Evolutionary conservation across 2,888 invertebrate species (phyloP).

Genomic region (Branchipolynoe longqiensis): DNA sequence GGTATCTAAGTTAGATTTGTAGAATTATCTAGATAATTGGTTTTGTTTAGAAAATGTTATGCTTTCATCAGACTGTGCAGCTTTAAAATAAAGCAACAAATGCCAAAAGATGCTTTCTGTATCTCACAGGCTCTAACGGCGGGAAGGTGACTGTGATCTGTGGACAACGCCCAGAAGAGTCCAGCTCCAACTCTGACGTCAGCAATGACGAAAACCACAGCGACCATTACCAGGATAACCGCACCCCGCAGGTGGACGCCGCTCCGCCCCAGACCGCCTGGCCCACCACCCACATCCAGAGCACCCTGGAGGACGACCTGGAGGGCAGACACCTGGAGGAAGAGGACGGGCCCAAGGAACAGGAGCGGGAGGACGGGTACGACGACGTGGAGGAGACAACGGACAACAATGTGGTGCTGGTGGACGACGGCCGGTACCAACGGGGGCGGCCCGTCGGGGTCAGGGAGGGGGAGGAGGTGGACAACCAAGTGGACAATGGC

Average conservation of each 20-base stretch:
- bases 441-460: not conserved
- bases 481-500: not conserved
- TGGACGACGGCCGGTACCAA: not conserved
- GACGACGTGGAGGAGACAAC: conserved; percentile 23
- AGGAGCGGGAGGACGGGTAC: too few relatives aligned
- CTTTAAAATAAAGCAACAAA: too few relatives aligned
- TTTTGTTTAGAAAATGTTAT: too few relatives aligned
- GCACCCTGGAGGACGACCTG: too few relatives aligned
- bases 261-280: not conserved
- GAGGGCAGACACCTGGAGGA: too few relatives aligned
- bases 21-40: too few relatives aligned
- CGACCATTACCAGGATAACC: not conserved
- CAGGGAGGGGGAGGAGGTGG: not conserved
- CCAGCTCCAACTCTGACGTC: not conserved
- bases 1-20: too few relatives aligned
- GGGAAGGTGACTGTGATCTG: conserved; percentile 58
- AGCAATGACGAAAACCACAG: not conserved
- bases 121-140: conserved; percentile 36
- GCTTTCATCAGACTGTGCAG: too few relatives aligned
- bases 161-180: not conserved
- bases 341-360: too few relatives aligned
- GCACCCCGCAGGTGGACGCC: too few relatives aligned
- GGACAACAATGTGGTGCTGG: conserved; percentile 23
- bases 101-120: not conserved
- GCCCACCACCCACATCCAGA: too few relatives aligned